A percentile compares a stretch with the other conserved stretches of the same genome.
Conservation (phyloP, 1,140 invertebrate genomes). For the Alviniconcha marisindica region DNA sequence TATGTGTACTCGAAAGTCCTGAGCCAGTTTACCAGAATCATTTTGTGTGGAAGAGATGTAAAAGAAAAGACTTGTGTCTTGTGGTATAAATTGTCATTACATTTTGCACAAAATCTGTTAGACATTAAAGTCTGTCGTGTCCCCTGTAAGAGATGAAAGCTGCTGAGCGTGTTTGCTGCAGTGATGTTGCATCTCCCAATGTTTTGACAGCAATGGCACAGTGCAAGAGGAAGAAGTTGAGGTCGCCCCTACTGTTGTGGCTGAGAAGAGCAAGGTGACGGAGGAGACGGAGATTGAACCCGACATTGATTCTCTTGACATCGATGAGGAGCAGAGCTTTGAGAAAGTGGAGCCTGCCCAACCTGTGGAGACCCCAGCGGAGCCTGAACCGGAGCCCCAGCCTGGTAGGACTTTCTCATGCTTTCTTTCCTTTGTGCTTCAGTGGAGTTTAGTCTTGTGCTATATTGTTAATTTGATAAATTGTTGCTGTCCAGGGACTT, state of each 20-base stretch:
- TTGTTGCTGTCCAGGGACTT: too few relatives aligned
- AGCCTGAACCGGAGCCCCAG: conserved; percentile 28
- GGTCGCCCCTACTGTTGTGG: conserved; percentile 39
- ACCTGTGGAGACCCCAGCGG: conserved; percentile 40
- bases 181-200: too few relatives aligned
- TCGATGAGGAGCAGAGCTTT: conserved; percentile 51
- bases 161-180: too few relatives aligned
- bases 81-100: too few relatives aligned
- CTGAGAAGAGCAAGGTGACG: conserved; percentile 58
- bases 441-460: too few relatives aligned
- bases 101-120: too few relatives aligned
- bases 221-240: conserved; percentile 64
- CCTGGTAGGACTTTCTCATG: neutral
- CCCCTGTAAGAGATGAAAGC: too few relatives aligned
- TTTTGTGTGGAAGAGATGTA: neutral
- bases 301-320: conserved; percentile 50
- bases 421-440: too few relatives aligned
- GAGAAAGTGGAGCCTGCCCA: conserved; percentile 46
- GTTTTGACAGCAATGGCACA: conserved; percentile 63
- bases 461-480: too few relatives aligned
- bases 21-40: neutral
- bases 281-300: conserved; percentile 52
- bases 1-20: neutral
- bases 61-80: neutral
- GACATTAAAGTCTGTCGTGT: too few relatives aligned